Evolutionary conservation across 2,797 vertebrate genomes (phyloP).

Genomic region (Tapirus indicus): DNA sequence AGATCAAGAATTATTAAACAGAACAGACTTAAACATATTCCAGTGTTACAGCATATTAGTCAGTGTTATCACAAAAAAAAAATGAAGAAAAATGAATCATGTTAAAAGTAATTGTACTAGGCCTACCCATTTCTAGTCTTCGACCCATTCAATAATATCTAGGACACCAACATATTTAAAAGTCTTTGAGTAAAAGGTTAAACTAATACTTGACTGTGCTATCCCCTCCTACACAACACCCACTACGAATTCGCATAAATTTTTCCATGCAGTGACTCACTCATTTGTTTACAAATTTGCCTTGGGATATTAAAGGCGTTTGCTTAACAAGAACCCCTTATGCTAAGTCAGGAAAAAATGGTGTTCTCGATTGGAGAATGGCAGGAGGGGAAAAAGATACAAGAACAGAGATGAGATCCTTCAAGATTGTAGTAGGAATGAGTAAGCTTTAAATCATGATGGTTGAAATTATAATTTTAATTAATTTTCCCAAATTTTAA

Average conservation of each 20-base stretch:
- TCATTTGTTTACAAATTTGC: neutral
- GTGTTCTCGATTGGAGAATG: neutral
- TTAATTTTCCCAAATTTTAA: constrained; percentile 8
- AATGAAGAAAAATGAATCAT: neutral
- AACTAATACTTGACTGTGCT: neutral
- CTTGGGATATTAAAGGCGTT: neutral
- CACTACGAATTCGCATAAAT: neutral
- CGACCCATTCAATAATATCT: neutral
- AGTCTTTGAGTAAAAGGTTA: neutral
- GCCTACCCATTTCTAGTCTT: neutral
- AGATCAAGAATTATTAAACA: constrained; percentile 23
- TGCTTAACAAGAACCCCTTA: neutral
- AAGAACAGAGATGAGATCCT: neutral
- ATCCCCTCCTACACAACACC: neutral
- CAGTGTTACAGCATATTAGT: neutral
- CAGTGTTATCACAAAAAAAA: neutral
- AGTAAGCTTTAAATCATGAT: neutral
- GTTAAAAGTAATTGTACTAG: neutral
- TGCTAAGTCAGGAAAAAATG: neutral
- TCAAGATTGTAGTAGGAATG: neutral
- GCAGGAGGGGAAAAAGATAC: neutral
- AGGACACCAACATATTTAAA: neutral
- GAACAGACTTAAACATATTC: neutral
- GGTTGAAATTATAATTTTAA: constrained; percentile 25
- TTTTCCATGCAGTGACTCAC: neutral